A percentile compares a stretch with the other conserved stretches of the same genome.
Evolutionary conservation across 2,113 vertebrate genomes (phyloP).

Genomic region (Oreochromis niloticus): DNA sequence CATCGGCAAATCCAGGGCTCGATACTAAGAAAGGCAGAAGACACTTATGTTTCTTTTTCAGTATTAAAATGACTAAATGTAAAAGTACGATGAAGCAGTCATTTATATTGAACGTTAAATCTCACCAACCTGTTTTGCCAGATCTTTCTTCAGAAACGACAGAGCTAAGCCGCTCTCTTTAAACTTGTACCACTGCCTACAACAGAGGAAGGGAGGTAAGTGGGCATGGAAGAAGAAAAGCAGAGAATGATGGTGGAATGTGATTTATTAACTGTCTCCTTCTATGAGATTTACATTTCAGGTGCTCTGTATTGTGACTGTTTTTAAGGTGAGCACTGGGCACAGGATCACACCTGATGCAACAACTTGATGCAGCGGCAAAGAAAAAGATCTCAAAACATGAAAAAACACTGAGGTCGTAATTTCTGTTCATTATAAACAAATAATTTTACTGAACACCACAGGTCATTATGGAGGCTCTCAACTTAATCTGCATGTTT

Average conservation of each 20-base stretch:
- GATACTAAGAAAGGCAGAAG: slow-evolving; percentile 74
- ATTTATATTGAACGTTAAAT: neutral
- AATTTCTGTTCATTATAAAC: neutral
- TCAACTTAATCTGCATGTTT: neutral
- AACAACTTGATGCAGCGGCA: neutral
- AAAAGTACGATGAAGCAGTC: neutral
- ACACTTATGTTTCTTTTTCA: neutral
- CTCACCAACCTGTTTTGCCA: slow-evolving; percentile 87
- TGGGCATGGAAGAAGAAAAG: neutral
- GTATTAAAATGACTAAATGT: neutral
- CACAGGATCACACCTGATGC: neutral
- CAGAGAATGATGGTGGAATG: fast-evolving
- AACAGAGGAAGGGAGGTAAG: neutral
- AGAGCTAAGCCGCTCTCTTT: slow-evolving; percentile 83
- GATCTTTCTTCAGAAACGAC: slow-evolving; percentile 85
- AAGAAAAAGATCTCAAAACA: neutral
- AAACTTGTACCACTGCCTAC: slow-evolving; percentile 85
- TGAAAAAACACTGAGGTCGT: neutral
- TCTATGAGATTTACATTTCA: neutral
- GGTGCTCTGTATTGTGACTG: neutral
- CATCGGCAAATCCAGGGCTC: slow-evolving; percentile 81
- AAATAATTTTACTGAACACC: neutral
- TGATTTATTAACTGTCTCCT: neutral
- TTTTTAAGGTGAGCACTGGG: neutral
- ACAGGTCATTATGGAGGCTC: neutral